Percentiles rank a stretch among this genome's conserved stretches.
Conservation (phyloP, 2,113 vertebrate genomes). For the Scortum barcoo region DNA sequence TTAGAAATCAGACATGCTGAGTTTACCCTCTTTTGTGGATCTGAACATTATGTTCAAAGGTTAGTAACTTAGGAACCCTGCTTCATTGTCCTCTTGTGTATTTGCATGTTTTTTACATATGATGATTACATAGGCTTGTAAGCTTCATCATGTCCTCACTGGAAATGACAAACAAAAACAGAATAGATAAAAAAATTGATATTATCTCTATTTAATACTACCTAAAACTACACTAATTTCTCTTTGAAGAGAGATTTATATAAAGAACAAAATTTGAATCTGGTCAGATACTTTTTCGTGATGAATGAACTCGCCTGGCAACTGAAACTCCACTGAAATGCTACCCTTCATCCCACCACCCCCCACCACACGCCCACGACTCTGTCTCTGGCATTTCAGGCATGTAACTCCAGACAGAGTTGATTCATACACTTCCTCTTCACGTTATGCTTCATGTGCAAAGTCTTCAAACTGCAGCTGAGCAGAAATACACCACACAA, state of each 20-base stretch:
- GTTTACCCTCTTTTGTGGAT: background rate
- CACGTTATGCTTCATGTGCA: background rate
- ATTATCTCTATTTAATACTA: background rate
- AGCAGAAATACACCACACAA: background rate
- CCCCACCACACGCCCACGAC: background rate
- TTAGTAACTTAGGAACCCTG: background rate
- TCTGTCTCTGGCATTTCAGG: background rate
- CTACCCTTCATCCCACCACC: background rate
- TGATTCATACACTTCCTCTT: constrained; percentile 33
- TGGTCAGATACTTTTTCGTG: background rate
- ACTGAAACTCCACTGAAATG: background rate
- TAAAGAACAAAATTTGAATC: background rate
- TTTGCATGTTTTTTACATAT: constrained; percentile 64
- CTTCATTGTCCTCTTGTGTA: constrained; percentile 6
- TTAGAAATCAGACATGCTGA: background rate
- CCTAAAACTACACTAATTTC: background rate
- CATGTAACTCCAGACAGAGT: background rate
- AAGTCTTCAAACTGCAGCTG: background rate
- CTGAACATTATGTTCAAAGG: constrained; percentile 7
- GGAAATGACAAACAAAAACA: background rate
- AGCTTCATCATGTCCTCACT: constrained; percentile 1
- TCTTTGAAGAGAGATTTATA: constrained; percentile 14
- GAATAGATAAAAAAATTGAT: background rate
- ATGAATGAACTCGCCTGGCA: constrained; percentile 15
- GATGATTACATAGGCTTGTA: background rate